phyloP scores from a whole-genome alignment of 2,888 invertebrate genomes.

The Bibio marci region DNA sequence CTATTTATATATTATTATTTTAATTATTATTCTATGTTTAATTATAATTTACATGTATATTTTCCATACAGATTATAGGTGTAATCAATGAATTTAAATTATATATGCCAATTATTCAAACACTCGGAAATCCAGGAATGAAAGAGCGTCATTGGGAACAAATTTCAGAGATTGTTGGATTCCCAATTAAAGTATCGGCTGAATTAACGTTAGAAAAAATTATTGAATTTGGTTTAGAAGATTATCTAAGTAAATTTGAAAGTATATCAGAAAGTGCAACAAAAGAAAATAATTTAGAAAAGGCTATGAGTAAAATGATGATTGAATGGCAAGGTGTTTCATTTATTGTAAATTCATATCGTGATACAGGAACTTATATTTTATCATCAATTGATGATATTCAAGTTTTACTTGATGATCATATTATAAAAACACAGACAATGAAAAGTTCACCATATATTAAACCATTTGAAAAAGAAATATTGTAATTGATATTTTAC shows the following conservation, averaged over 20 bases:
- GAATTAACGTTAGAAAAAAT: constrained; percentile 70
- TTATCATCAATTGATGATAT: constrained; percentile 86
- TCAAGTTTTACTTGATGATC: constrained; percentile 82
- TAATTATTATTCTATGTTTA: background rate
- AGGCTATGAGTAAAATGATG: constrained; percentile 75
- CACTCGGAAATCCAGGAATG: constrained; percentile 89
- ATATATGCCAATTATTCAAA: constrained; percentile 82
- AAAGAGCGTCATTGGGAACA: constrained; percentile 85
- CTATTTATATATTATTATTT: too few species aligned
- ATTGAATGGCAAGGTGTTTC: constrained; percentile 73
- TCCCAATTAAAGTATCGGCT: constrained; percentile 72
- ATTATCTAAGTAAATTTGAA: constrained; percentile 80
- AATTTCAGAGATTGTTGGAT: constrained; percentile 87
- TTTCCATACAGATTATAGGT: constrained; percentile 18
- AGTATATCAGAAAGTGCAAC: constrained; percentile 86
- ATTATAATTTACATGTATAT: background rate
- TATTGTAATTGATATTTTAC: constrained; percentile 37
- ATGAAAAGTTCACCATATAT: constrained; percentile 96
- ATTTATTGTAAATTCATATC: constrained; percentile 57
- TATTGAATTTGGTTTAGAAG: constrained; percentile 75
- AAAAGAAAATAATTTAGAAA: constrained; percentile 87
- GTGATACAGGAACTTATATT: constrained; percentile 81
- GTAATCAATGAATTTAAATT: constrained; percentile 75
- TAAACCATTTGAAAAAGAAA: constrained; percentile 79
- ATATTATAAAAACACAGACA: constrained; percentile 90